Percentiles rank a stretch among this genome's conserved stretches.
phyloP scores from a whole-genome alignment of 2,888 invertebrate species.

The Chelonus formosanus region DNA sequence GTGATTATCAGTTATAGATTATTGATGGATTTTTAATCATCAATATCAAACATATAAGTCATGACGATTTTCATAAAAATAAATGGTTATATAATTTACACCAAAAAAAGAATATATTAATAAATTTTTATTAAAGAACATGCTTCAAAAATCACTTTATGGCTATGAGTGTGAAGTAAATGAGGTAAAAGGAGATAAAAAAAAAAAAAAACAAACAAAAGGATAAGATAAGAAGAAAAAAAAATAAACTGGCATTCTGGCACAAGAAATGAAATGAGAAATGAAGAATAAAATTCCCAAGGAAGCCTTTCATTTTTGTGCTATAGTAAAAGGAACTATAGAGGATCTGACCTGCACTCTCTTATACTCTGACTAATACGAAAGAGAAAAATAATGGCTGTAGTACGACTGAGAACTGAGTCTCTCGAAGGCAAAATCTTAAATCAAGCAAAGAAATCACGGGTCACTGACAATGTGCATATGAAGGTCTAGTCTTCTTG shows the following conservation, averaged over 20 bases:
- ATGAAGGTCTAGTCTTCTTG: neutral
- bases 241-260: neutral
- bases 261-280: slow-evolving; percentile 15
- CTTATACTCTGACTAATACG: slow-evolving; percentile 23
- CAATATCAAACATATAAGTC: too few relatives aligned
- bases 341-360: slow-evolving; percentile 20
- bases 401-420: slow-evolving; percentile 4
- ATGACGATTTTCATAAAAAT: too few relatives aligned
- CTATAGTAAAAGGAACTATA: slow-evolving; percentile 3
- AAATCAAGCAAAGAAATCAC: slow-evolving; percentile 4
- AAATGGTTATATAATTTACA: too few relatives aligned
- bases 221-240: slow-evolving; percentile 13
- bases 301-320: slow-evolving; percentile 28
- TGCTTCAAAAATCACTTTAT: too few relatives aligned
- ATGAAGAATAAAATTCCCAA: slow-evolving; percentile 27
- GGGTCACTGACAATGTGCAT: slow-evolving; percentile 17
- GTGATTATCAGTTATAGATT: too few relatives aligned
- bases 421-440: slow-evolving; percentile 4
- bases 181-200: neutral
- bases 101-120: too few relatives aligned
- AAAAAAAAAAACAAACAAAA: slow-evolving; percentile 2
- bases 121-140: too few relatives aligned
- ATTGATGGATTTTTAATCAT: too few relatives aligned
- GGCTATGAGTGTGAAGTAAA: too few relatives aligned
- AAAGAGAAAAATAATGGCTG: slow-evolving; percentile 23